These are phyloP conservation scores for Clarias batrachus DNA, from an alignment of 2,113 vertebrate genomes.

Conservation along the genomic window DNA sequence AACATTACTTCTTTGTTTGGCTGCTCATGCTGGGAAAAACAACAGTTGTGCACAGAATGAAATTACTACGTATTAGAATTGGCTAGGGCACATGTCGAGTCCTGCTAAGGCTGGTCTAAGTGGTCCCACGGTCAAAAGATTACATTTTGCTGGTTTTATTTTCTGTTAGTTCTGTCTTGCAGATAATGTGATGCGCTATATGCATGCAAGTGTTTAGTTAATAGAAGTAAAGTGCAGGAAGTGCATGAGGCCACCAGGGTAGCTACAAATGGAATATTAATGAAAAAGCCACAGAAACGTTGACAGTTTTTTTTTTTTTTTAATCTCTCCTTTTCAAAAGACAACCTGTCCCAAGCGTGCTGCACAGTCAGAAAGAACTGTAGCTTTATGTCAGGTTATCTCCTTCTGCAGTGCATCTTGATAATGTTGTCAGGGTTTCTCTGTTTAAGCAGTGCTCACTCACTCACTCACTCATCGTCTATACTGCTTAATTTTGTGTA, in stretches of 20 bases:
- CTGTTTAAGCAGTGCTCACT: neutral
- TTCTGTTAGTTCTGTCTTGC: neutral
- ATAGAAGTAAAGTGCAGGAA: neutral
- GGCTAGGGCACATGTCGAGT: neutral
- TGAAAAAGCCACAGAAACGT: neutral
- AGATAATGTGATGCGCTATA: neutral
- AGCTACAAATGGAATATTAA: neutral
- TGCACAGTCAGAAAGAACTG: neutral
- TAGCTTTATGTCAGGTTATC: neutral
- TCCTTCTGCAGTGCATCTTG: neutral
- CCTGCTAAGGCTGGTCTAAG: neutral
- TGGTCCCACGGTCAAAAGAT: neutral
- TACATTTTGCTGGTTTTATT: neutral
- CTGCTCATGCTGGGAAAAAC: neutral
- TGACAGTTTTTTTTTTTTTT: neutral
- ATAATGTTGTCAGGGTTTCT: neutral
- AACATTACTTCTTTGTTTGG: neutral
- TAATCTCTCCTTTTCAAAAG: neutral
- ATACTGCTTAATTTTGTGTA: no score
- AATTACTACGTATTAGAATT: neutral
- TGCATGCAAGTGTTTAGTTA: neutral
- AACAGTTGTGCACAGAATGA: neutral
- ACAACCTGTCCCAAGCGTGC: neutral
- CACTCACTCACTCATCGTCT: no score
- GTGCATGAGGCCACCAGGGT: neutral